Evolutionary conservation across 2,888 invertebrate genomes (phyloP).

Genomic region (Leptinotarsa peninsularis): DNA sequence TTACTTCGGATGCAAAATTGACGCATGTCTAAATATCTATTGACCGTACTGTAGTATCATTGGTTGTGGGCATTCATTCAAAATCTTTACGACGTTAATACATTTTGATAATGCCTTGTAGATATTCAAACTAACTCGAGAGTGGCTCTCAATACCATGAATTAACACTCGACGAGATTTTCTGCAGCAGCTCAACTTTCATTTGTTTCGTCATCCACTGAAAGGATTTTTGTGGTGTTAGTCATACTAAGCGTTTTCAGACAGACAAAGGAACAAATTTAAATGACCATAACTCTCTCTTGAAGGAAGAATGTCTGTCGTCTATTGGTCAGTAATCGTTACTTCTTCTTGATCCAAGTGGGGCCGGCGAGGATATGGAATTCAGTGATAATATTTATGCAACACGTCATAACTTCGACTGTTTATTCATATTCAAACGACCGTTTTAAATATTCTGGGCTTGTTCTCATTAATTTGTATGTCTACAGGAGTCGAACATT

Average conservation of each 20-base stretch:
- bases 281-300: conserved; percentile 1
- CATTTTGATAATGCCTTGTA: background rate
- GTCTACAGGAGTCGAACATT: conserved; percentile 15
- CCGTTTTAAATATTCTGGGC: conserved; percentile 15
- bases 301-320: background rate
- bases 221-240: conserved; percentile 11
- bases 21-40: too few species aligned
- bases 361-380: conserved; percentile 15
- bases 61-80: background rate
- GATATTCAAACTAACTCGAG: background rate
- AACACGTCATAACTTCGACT: conserved; percentile 17
- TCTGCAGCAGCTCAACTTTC: conserved; percentile 1
- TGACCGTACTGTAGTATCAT: too few species aligned
- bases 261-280: conserved; percentile 13
- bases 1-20: too few species aligned
- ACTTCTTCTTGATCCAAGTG: background rate
- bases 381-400: conserved; percentile 19
- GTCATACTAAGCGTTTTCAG: conserved; percentile 14
- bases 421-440: conserved; percentile 1
- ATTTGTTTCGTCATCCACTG: conserved; percentile 1
- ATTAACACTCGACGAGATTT: conserved; percentile 2
- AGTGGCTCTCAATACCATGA: background rate
- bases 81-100: background rate
- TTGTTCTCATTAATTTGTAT: conserved; percentile 8
- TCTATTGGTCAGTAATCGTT: conserved; percentile 10